phyloP scores from a whole-genome alignment of 2,888 invertebrate species.

The Pinctada fucata region DNA sequence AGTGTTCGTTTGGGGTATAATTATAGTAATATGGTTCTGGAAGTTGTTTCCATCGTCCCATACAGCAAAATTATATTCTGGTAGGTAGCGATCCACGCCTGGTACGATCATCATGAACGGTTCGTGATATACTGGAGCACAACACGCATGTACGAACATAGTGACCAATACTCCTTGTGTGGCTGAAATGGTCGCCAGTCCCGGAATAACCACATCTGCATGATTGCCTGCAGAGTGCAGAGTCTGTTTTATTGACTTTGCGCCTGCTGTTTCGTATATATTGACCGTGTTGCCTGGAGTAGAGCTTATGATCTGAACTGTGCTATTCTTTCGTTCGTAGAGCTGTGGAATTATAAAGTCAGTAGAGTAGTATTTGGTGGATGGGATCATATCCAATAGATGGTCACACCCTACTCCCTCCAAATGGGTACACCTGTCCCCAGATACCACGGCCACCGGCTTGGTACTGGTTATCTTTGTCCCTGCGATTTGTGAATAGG shows the following conservation, averaged over 20 bases:
- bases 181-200: background rate
- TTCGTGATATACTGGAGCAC: background rate
- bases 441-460: conserved; percentile 15
- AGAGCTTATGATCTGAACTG: conserved; percentile 1
- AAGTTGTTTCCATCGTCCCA: conserved; percentile 3
- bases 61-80: conserved; percentile 14
- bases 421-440: conserved; percentile 11
- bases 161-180: background rate
- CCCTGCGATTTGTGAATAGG: background rate
- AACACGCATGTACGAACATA: background rate
- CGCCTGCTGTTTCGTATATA: background rate
- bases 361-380: background rate
- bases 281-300: background rate
- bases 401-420: background rate
- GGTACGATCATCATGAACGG: conserved; percentile 19
- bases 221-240: background rate
- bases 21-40: conserved; percentile 5
- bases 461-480: background rate
- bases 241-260: background rate
- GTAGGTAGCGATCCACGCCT: conserved; percentile 5
- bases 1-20: background rate
- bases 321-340: background rate
- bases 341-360: background rate
- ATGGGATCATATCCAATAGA: conserved; percentile 4
- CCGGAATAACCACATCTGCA: background rate